Evolutionary conservation across 1,140 invertebrate genomes (phyloP).

Genomic region (Eufriesea mexicana): DNA sequence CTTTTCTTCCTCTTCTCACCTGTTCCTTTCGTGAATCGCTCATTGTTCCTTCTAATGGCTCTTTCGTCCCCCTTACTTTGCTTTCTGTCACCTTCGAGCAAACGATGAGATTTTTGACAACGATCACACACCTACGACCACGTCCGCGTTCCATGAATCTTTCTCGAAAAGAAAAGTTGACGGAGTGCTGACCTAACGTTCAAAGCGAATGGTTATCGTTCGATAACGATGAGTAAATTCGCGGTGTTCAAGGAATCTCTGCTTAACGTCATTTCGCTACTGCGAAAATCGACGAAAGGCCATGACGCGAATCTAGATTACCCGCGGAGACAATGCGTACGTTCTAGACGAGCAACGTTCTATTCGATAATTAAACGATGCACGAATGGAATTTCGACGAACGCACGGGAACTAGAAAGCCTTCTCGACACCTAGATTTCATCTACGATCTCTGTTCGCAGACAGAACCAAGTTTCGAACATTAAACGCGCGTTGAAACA

Average conservation of each 20-base stretch:
- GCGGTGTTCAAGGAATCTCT: too few relatives aligned
- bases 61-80: constrained; percentile 31
- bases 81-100: not conserved
- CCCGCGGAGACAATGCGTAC: not conserved
- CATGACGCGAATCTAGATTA: not conserved
- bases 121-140: constrained; percentile 25
- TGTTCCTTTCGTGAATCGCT: constrained; percentile 47
- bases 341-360: not conserved
- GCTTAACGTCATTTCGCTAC: too few relatives aligned
- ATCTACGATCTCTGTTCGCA: not conserved
- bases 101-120: constrained; percentile 50
- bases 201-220: not conserved
- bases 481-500: not conserved
- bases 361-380: constrained; percentile 42
- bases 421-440: not conserved
- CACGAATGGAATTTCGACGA: not conserved
- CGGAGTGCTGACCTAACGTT: not conserved
- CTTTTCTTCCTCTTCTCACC: constrained; percentile 4
- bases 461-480: not conserved
- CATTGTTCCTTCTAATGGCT: constrained; percentile 48
- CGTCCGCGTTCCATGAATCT: not conserved
- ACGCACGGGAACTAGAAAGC: not conserved
- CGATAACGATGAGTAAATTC: too few relatives aligned
- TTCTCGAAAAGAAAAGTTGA: not conserved
- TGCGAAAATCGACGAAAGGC: too few relatives aligned